A percentile compares a stretch with the other conserved stretches of the same genome.
These are phyloP conservation scores for Crocuta crocuta DNA, from an alignment of 2,113 vertebrate species.

Conservation along the genomic window DNA sequence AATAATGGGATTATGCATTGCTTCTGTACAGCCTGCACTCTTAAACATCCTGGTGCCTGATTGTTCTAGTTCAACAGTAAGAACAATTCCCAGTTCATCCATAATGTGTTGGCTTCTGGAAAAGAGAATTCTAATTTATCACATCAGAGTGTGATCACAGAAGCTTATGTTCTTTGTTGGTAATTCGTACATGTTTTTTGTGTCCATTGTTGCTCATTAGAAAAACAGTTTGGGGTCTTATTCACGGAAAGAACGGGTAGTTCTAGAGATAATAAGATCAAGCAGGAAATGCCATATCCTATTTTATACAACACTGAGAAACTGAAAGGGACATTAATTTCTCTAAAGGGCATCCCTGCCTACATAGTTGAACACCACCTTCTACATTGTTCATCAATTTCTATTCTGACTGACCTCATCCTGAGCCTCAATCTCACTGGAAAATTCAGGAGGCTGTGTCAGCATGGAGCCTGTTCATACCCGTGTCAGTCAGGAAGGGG, in stretches of 20 bases:
- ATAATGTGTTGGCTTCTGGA: not conserved
- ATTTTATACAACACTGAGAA: not conserved
- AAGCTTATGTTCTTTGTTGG: not conserved
- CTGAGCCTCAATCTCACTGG: not conserved
- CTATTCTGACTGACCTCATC: not conserved
- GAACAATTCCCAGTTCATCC: not conserved
- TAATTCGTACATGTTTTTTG: constrained; percentile 30
- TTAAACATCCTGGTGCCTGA: not conserved
- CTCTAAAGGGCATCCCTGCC: not conserved
- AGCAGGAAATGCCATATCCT: not conserved
- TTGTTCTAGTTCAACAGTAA: not conserved
- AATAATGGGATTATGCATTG: not conserved
- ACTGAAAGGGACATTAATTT: constrained; percentile 2
- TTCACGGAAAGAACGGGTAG: not conserved
- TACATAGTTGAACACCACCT: not conserved
- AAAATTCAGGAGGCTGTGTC: not conserved
- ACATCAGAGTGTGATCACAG: not conserved
- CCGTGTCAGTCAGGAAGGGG: too few relatives aligned
- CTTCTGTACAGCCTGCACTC: not conserved
- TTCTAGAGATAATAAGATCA: not conserved
- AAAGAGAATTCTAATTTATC: constrained; percentile 20
- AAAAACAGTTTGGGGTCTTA: constrained; percentile 14
- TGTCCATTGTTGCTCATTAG: constrained; percentile 24
- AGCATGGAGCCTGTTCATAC: not conserved
- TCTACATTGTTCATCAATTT: not conserved